A percentile compares a stretch with the other conserved stretches of the same genome.
phyloP scores from a whole-genome alignment of 2,113 vertebrate genomes.

The Colistium nudipinnis region DNA sequence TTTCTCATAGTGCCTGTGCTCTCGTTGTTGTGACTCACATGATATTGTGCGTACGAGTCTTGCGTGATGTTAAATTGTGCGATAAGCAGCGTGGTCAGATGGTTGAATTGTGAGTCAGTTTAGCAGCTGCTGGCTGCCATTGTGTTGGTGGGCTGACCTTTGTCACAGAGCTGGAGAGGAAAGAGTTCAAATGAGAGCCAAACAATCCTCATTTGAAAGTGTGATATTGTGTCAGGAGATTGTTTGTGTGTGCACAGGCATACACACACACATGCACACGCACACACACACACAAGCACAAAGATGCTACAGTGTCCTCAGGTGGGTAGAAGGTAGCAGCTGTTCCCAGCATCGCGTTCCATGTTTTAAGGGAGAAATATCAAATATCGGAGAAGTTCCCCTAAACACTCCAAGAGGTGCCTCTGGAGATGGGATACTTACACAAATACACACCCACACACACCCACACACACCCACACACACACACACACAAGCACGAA shows the following conservation, averaged over 20 bases:
- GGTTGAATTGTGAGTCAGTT: slow-evolving; percentile 61
- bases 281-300: slow-evolving; percentile 30
- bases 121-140: slow-evolving; percentile 63
- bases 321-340: slow-evolving; percentile 62
- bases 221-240: slow-evolving; percentile 32
- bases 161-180: slow-evolving; percentile 51
- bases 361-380: slow-evolving; percentile 65
- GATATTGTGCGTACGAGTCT: slow-evolving; percentile 34
- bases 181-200: slow-evolving; percentile 24
- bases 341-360: slow-evolving; percentile 52
- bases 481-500: slow-evolving; percentile 20
- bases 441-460: slow-evolving; percentile 3
- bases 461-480: slow-evolving; percentile 20
- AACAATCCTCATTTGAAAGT: slow-evolving; percentile 40
- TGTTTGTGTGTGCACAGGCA: slow-evolving; percentile 4
- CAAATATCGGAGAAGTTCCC: slow-evolving; percentile 76
- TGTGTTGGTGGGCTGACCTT: slow-evolving; percentile 66
- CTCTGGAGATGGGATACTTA: slow-evolving; percentile 20
- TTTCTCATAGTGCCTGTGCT: not conserved
- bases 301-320: slow-evolving; percentile 49
- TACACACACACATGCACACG: slow-evolving; percentile 19
- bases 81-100: slow-evolving; percentile 46
- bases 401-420: slow-evolving; percentile 41
- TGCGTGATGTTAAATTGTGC: slow-evolving; percentile 31
- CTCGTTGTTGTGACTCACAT: slow-evolving; percentile 42